Evolutionary conservation across 2,113 vertebrate species (phyloP), one percentile per base, ranked within the genome.

Genomic region (Leptosomus discolor): DNA sequence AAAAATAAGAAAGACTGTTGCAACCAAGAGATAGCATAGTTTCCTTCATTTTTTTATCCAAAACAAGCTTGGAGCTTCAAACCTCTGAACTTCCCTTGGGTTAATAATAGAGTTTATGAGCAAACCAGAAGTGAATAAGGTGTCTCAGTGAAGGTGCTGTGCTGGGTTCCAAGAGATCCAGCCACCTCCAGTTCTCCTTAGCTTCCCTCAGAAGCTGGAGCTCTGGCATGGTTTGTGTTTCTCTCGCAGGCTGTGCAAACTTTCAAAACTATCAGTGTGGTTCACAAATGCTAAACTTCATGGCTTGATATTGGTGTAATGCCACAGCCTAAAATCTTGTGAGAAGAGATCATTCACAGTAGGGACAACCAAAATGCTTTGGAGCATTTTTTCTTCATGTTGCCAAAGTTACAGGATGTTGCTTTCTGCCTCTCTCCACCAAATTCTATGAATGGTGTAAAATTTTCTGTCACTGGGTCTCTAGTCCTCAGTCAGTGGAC

Each of bases 81-180:
- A 6, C 6, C 12, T 67, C 20, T 75, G 39, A 63, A 19, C 30
- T 36, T 11, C 9, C 14, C 37, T 3, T 0, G 0, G 2, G 45
- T 71, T 68, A 57, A 51, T 5, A 51, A 32, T 19, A 32, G 45
- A 60, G 26, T 36, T 73, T 37, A 20, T n/a, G 16, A 22, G 27
- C 60, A 91, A 86, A 84, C 3, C 12, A 71, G 43, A 88, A 73
- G 58, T 9, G 0, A 87, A 11, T n/a, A 29, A 67, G 11, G 26
- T 60, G 19, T 80, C 21, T 41, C 68, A 29, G 41, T 46, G 43
- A 78, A 82, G 57, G 50, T 74, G 11, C 60, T 74, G 12, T 15
- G 4, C n/a, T 93, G 16, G 16, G 30, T 89, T 92, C 89, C 8
- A 50, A 45, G 71, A 79, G 30, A 53, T 53, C 15, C 20, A 79